Evolutionary conservation across 2,113 vertebrate genomes (phyloP).

Genomic region (Mesocricetus auratus): DNA sequence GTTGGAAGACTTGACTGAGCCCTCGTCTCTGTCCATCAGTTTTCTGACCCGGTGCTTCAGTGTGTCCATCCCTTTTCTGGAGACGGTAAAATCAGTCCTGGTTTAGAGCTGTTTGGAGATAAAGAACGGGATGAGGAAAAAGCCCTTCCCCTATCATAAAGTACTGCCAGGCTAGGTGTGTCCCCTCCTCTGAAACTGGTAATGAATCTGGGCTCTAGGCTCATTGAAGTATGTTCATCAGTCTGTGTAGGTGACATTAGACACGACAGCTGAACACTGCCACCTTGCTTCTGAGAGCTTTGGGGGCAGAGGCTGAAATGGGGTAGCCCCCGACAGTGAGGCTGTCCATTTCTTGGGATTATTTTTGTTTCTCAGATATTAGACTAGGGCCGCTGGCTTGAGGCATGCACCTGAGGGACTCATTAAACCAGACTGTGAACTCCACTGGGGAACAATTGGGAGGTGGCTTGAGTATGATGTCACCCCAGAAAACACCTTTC

Average conservation of each 20-base stretch:
- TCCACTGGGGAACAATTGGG: background rate
- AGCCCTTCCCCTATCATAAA: background rate
- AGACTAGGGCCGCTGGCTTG: background rate
- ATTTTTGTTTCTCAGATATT: conserved; percentile 56
- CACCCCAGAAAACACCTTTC: conserved; percentile 5
- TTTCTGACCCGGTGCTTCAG: background rate
- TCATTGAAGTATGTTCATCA: background rate
- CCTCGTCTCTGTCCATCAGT: background rate
- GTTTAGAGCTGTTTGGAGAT: background rate
- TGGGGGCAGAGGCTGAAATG: background rate
- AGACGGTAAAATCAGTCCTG: background rate
- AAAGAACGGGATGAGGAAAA: background rate
- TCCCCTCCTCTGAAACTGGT: background rate
- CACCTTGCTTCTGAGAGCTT: background rate
- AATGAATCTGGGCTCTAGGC: background rate
- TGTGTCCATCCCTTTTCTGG: background rate
- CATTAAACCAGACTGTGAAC: conserved; percentile 49
- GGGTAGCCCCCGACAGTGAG: background rate
- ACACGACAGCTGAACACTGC: background rate
- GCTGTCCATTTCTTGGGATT: background rate
- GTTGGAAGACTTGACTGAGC: background rate
- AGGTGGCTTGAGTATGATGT: background rate
- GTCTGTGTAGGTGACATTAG: background rate
- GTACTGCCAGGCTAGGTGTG: background rate
- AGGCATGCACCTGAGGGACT: conserved; percentile 48